Evolutionary conservation across 2,113 vertebrate species (phyloP), one percentile per base, ranked within the genome.

Genomic region (Alouatta palliata): DNA sequence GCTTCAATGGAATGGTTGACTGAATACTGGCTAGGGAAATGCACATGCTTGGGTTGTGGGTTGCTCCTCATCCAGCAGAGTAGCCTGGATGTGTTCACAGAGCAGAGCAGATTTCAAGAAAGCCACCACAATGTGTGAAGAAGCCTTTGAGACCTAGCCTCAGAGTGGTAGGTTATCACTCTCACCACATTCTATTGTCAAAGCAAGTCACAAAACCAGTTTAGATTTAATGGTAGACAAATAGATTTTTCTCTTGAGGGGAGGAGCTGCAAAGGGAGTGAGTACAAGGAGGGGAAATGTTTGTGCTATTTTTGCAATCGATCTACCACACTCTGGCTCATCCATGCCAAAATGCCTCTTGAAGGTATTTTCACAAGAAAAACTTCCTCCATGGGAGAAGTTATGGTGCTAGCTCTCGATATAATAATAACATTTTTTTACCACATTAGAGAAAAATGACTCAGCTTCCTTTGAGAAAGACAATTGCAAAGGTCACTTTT

Each of bases 391-490:
- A 54, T 19, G 16, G 37, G 64, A 95, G 91, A 85, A 81, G 40
- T 83, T 76, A 82, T n/a, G n/a, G 14, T 73, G 64, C 25, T 95
- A 77, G 17, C 3, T 91, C 37, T 76, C 89, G 49, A 80, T 80
- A 56, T 52, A 83, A 79, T 87, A 75, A 84, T 93, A 90, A 87
- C 17, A 47, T 77, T 16, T 64, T 47, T 58, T 35, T 80, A 87
- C 21, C 23, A 37, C 45, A 64, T 89, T 88, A 66, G 14, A 80
- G 30, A 87, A 95, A 93, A 94, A 32, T 73, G 30, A 95, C 30
- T 95, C 87, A 66, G 32, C n/a, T 87, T 96, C 75, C 76, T 93
- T 89, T 87, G 71, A 64, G 58, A 96, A 90, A 80, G 52, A 93
- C 54, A 93, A 87, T 77, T 84, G 64, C 47, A 81, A 71, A 83